These are phyloP conservation scores for Raja brachyura DNA, from an alignment of 2,113 vertebrate genomes.

Conservation along the genomic window DNA sequence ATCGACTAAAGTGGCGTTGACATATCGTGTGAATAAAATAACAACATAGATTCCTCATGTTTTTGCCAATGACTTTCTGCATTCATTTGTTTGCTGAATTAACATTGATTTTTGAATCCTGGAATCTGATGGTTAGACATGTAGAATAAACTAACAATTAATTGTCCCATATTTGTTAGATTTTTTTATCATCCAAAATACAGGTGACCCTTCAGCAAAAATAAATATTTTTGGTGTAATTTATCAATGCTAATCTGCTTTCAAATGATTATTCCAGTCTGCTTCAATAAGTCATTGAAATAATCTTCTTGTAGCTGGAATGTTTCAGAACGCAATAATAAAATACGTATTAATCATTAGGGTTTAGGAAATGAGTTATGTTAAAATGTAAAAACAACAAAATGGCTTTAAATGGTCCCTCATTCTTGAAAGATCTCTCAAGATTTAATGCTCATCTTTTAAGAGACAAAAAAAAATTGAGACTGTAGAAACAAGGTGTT, in stretches of 20 bases:
- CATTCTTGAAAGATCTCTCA: background rate
- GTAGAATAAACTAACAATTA: conserved; percentile 39
- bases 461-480: conserved; percentile 37
- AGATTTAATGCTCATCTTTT: conserved; percentile 39
- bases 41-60: background rate
- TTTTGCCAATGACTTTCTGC: background rate
- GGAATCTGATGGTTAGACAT: conserved; percentile 35
- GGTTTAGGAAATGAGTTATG: conserved; percentile 39
- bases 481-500: conserved; percentile 8
- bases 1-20: background rate
- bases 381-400: conserved; percentile 41
- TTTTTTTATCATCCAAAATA: background rate
- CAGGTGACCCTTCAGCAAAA: background rate
- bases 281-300: conserved; percentile 39
- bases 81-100: conserved; percentile 39
- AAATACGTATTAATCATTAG: conserved; percentile 42
- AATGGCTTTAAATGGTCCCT: background rate
- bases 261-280: conserved; percentile 38
- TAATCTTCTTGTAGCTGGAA: conserved; percentile 42
- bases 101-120: conserved; percentile 30
- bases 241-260: conserved; percentile 34
- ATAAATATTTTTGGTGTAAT: background rate
- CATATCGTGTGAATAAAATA: background rate
- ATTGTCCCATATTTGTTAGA: conserved; percentile 13
- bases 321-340: conserved; percentile 41